These are phyloP conservation scores for Cephus rjabovi DNA, from an alignment of 2,888 invertebrate species.

Conservation along the genomic window DNA sequence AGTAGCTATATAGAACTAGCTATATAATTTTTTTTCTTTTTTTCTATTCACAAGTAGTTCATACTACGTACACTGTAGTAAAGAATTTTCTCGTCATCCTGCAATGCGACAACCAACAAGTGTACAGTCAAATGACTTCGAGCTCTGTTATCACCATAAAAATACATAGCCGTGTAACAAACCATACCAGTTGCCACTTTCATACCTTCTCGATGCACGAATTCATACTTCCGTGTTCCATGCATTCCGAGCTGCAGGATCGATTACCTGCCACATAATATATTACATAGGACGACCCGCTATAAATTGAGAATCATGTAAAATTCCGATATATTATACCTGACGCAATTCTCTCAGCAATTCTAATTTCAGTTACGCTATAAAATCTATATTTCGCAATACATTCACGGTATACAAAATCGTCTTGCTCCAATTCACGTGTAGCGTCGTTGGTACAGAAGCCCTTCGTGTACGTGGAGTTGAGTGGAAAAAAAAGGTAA, in stretches of 20 bases:
- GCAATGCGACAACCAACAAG: conserved; percentile 36
- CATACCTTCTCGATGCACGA: background rate
- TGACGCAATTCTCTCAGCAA: too few species aligned
- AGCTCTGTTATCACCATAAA: background rate
- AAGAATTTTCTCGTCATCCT: conserved; percentile 21
- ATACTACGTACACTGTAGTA: background rate
- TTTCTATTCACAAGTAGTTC: background rate
- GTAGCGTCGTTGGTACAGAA: background rate
- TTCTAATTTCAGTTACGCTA: background rate
- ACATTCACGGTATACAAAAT: background rate
- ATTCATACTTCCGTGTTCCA: background rate
- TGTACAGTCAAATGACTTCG: background rate
- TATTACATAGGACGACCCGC: background rate
- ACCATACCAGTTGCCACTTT: background rate
- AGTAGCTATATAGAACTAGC: background rate
- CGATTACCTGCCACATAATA: background rate
- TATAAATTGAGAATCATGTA: background rate
- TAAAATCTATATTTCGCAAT: background rate
- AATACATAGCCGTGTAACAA: background rate
- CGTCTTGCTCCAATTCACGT: background rate
- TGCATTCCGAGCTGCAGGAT: background rate
- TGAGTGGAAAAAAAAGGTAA: background rate
- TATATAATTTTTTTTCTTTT: background rate
- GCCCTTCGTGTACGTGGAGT: background rate
- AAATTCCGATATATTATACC: background rate